Percentiles rank a stretch among this genome's conserved stretches.
Conservation (phyloP, 1,140 invertebrate species). For the Trachymyrmex septentrionalis region DNA sequence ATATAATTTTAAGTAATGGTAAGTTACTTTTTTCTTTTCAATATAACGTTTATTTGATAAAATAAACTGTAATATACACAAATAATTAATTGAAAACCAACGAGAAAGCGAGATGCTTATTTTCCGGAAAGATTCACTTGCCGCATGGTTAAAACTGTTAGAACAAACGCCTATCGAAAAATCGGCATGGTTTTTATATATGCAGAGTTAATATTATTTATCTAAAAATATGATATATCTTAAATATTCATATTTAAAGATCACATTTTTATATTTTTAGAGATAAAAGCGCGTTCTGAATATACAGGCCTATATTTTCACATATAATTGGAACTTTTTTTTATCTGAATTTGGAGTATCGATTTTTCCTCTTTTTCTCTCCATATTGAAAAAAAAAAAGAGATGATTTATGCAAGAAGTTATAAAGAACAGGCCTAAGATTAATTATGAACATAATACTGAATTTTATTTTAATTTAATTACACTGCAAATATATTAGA, state of each 20-base stretch:
- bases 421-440: no score
- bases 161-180: not conserved
- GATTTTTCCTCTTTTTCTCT: no score
- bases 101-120: constrained; percentile 39
- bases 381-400: no score
- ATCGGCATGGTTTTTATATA: not conserved
- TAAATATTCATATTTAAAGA: not conserved
- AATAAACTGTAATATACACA: not conserved
- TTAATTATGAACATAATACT: not conserved
- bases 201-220: not conserved
- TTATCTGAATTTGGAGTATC: no score
- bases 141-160: not conserved
- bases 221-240: no score
- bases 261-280: not conserved
- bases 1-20: constrained; percentile 48
- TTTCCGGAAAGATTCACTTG: constrained; percentile 31
- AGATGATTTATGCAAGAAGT: no score
- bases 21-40: not conserved
- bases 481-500: not conserved
- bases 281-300: no score
- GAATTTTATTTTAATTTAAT: not conserved
- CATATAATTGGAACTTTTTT: not conserved
- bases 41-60: constrained; percentile 13
- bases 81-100: constrained; percentile 5
- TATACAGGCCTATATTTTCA: no score